phyloP scores from a whole-genome alignment of 2,888 invertebrate species.

The Drosophila picticornis region DNA sequence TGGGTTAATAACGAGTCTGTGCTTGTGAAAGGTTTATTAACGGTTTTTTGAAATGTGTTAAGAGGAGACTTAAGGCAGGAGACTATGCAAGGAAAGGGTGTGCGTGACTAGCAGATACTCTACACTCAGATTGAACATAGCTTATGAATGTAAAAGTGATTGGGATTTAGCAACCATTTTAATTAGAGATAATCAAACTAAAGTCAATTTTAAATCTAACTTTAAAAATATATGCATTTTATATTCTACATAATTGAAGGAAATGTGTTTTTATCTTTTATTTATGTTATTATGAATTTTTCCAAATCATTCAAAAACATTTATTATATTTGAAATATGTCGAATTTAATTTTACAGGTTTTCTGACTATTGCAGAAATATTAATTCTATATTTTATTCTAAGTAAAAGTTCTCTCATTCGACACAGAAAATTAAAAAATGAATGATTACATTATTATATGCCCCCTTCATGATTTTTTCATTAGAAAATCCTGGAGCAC shows the following conservation, averaged over 20 bases:
- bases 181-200: neutral
- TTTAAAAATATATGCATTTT: neutral
- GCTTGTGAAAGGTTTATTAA: neutral
- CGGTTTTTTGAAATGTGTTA: neutral
- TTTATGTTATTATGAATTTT: neutral
- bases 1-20: conserved; percentile 13
- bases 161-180: neutral
- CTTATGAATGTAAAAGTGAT: too few species aligned
- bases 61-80: accelerated
- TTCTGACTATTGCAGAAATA: neutral
- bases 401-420: neutral
- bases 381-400: neutral
- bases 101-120: conserved; percentile 1
- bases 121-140: neutral
- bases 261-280: neutral
- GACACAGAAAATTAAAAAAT: neutral
- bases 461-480: too few species aligned
- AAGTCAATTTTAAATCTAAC: neutral
- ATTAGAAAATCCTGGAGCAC: neutral
- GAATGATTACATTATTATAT: neutral
- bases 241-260: neutral
- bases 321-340: neutral
- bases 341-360: neutral
- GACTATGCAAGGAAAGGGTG: neutral
- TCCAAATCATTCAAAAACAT: neutral